Evolutionary conservation across 2,888 invertebrate genomes (phyloP).

Genomic region (Drosophila maculinotata): DNA sequence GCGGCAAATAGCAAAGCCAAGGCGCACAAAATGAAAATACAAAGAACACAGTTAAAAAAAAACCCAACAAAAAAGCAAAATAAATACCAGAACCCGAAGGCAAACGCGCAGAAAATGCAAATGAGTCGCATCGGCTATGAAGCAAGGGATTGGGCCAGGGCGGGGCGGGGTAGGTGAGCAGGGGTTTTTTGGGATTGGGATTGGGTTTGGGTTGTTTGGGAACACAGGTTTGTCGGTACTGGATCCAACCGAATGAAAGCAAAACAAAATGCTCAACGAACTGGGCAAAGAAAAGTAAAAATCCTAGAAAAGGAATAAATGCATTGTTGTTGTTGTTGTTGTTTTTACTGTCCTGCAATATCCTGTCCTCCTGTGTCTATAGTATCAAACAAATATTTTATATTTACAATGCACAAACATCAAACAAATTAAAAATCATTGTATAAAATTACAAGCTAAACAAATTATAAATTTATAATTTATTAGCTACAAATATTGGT

Average conservation of each 20-base stretch:
- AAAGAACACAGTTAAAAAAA: slow-evolving; percentile 24
- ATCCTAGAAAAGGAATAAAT: slow-evolving; percentile 40
- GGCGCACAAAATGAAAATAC: slow-evolving; percentile 44
- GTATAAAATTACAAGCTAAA: too few relatives aligned
- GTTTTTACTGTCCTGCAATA: slow-evolving; percentile 10
- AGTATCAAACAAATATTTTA: too few relatives aligned
- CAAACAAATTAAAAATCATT: too few relatives aligned
- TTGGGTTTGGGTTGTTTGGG: slow-evolving; percentile 1
- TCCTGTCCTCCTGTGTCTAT: too few relatives aligned
- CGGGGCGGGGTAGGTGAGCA: too few relatives aligned
- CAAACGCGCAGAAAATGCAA: slow-evolving; percentile 74
- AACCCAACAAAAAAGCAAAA: slow-evolving; percentile 14
- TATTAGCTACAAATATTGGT: too few relatives aligned
- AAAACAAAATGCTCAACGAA: slow-evolving; percentile 44
- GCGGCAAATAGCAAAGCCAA: slow-evolving; percentile 54
- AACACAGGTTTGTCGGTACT: slow-evolving; percentile 28
- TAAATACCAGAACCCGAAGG: slow-evolving; percentile 44
- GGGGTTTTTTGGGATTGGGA: neutral
- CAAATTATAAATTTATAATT: too few relatives aligned
- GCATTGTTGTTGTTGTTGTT: slow-evolving; percentile 52
- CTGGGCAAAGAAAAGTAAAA: slow-evolving; percentile 31
- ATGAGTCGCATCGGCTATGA: slow-evolving; percentile 64
- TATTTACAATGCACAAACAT: too few relatives aligned
- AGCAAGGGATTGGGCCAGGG: slow-evolving; percentile 22
- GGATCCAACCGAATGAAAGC: slow-evolving; percentile 66